Evolutionary conservation across 2,113 vertebrate species (phyloP).

Genomic region (Mesembrinibis cayennensis): DNA sequence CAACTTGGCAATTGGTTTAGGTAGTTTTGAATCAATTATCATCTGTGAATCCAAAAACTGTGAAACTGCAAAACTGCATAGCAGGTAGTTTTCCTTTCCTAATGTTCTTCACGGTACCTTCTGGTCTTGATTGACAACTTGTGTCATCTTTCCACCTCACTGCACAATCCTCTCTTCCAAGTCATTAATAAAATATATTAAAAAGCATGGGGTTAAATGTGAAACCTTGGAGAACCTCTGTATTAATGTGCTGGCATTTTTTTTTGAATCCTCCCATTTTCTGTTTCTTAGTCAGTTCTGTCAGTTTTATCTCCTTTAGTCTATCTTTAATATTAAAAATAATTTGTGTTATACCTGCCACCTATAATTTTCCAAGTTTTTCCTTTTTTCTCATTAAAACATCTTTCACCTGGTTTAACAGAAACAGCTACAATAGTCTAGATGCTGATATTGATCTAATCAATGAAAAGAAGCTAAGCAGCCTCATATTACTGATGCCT

Average conservation of each 20-base stretch:
- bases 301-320: not conserved
- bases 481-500: not conserved
- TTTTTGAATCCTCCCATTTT: not conserved
- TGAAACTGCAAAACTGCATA: not conserved
- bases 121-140: not conserved
- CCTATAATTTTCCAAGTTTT: not conserved
- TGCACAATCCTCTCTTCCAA: not conserved
- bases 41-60: not conserved
- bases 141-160: not conserved
- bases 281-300: not conserved
- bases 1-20: not conserved
- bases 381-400: not conserved
- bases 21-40: not conserved
- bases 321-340: not conserved
- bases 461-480: constrained; percentile 31
- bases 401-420: not conserved
- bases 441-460: constrained; percentile 36
- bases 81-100: not conserved
- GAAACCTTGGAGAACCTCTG: not conserved
- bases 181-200: not conserved
- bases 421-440: not conserved
- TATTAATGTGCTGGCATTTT: not conserved
- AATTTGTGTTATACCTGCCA: not conserved
- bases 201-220: not conserved
- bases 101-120: not conserved